Evolutionary conservation across 2,888 invertebrate species (phyloP), one percentile per base, ranked within the genome.

Genomic region (Alentia gelatinosa): DNA sequence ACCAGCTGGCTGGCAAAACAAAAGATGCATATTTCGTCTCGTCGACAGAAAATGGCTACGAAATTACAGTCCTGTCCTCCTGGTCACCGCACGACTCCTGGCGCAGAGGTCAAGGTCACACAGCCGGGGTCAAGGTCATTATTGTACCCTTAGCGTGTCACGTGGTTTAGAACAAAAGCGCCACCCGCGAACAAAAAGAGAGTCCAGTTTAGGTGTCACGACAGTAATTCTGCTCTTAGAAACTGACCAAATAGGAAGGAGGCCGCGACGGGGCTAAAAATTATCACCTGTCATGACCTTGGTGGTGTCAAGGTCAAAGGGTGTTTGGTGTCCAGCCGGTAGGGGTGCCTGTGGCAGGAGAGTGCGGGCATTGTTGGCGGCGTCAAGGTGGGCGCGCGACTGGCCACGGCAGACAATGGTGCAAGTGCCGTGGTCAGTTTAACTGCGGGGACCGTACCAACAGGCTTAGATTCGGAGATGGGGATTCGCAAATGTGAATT

Each of bases 251-350:
- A n/a, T 63, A n/a, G 23, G 15, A 63, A 12, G 15, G 63, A n/a
- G 68, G 68, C 26, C 33, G 26, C 30, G 26, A 15, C 68, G 12
- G 68, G 68, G 68, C 12, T 30, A 68, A 26, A 68, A 68, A 68
- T 68, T 68, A 68, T 68, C 68, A 68, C 68, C 68, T 68, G 68
- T 68, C 68, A 30, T 30, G 68, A 68, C 68, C 68, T 68, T 68
- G 68, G 68, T 9, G 12, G 30, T 68, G 68, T 68, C 68, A 68
- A 68, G 68, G 68, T 68, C 68, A 68, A 68, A 68, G 68, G 68
- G 68, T 68, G 68, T 68, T 30, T 68, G 68, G 68, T 68, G 68
- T n/a, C 68, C 68, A 30, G 68, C 68, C 26, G 68, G 68, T 68
- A 68, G 68, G 68, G 23, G 68, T 30, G 68, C 33, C n/a, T 56